Evolutionary conservation across 1,140 invertebrate genomes (phyloP), one percentile per base, ranked within the genome.

Genomic region (Ips nitidus): DNA sequence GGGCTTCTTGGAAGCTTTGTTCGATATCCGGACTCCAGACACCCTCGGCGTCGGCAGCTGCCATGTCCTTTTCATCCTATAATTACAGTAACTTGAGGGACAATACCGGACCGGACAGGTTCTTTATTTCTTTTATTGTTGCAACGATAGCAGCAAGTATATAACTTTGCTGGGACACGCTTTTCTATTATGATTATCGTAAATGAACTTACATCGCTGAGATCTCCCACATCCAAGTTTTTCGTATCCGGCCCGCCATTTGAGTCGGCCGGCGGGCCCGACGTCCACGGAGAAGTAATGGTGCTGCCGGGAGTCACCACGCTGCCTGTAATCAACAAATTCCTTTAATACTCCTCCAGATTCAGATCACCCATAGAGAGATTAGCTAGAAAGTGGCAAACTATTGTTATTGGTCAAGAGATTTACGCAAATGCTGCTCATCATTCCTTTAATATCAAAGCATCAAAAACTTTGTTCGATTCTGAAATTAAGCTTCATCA

Each of bases 11-110:
- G 84, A 99, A 99, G 83, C 95, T 97, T 84, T 99, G 98, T 83
- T 99, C 98, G 83, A 99, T 99, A 84, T 99, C 98, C 60, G 97
- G 94, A 83, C 94, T 97, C 98, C 98, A 99, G 36, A 99, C 98
- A 72, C 98, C 98, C 83, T 99, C 98, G 59, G 97, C 98, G 84
- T 99, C 98, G 72, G 93, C 92, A 73, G 92, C 93, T 77, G 92
- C 91, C 80, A 95, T 83, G 81, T 94, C 92, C 81, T 93, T 93
- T 85, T 93, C 90, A 82, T 95, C 93, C 91, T 94, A 84, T 41
- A 70, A 56, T 47, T 6, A 62, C 41, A 50, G 59, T 58, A 36
- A 47, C 57, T 50, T 7, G 4, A 22, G 22, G 7, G 39, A 56
- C 53, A 56, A 56, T 6, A 56, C 36, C 7, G 7, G 37, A 56